Conservation (phyloP, 2,888 invertebrate species). For the Lasius fuliginosus region DNA sequence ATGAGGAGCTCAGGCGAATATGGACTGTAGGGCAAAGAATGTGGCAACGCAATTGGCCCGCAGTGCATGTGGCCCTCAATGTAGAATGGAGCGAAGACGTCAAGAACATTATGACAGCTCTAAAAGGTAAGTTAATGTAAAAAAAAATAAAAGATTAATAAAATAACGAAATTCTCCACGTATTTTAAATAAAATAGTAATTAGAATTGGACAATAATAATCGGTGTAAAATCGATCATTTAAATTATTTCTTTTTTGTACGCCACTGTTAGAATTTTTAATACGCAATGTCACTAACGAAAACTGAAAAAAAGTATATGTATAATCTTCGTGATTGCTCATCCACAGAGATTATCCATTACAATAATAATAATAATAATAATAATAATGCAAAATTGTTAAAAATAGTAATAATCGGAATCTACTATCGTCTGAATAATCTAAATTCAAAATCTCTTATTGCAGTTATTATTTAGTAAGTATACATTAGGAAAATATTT, state of each 20-base stretch:
- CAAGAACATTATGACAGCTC: conserved; percentile 92
- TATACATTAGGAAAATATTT: conserved; percentile 6
- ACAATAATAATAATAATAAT: not conserved
- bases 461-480: not conserved
- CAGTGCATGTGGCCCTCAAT: conserved; percentile 92
- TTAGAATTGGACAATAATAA: not conserved
- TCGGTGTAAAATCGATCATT: not conserved
- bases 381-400: conserved; percentile 4
- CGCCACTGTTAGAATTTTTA: not conserved
- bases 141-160: not conserved
- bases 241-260: conserved; percentile 21
- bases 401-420: not conserved
- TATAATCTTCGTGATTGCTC: not conserved
- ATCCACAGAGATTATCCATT: not conserved
- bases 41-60: conserved; percentile 94
- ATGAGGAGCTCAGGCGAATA: conserved; percentile 92
- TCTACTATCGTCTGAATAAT: conserved; percentile 1
- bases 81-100: conserved; percentile 94
- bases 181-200: not conserved
- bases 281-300: not conserved
- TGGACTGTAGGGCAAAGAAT: conserved; percentile 95
- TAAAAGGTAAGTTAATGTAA: conserved; percentile 89
- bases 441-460: not conserved
- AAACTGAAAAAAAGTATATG: not conserved
- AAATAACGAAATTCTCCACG: not conserved